Base-by-base conservation (phyloP, 2,113 vertebrate species). In the Nothobranchius furzeri region DNA sequence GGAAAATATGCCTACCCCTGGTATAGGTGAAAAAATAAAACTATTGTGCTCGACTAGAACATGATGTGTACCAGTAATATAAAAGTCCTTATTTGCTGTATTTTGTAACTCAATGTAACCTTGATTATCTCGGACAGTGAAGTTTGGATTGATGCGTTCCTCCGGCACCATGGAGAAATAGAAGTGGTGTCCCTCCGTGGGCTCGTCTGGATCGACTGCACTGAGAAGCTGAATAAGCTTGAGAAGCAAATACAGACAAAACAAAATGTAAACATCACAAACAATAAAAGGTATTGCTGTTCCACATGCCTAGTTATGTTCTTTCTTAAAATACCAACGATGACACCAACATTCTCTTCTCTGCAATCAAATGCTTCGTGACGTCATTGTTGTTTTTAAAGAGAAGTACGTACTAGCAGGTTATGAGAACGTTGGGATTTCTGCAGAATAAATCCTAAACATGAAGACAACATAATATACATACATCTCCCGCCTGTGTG, bases 41-140 rank as follows among this genome's bases (percentile, higher is more conserved):
- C 4, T 3, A 30, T 30, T 30, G 2, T 30, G 30, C 30, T 30
- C 2, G 30, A 30, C 30, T 30, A 30, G 30, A 30, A 30, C 30
- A 30, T 3, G 4, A 30, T 30, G 30, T 30, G 2, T 30, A 30
- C 30, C 30, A 30, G 30, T 30, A 30, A 30, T 30, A 30, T 30
- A 30, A 4, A 30, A 30, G 1, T 30, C 30, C 30, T 30, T 30
- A 30, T 30, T 30, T 30, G 30, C 30, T 30, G 30, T 30, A 30
- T 30, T 47, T 2, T 47, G 46, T 47, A 40, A 40, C 37, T 40
- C 7, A 1, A 40, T 40, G 2, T 64, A 75, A 98, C 96, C 95
- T 96, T 93, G 89, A 88, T 97, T 96, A 86, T 99, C 95, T 84
- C 87, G 91, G 58, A 98, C 81, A 9, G 86, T 92, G 91, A 98